Conservation (phyloP, 2,113 vertebrate genomes). For the Aviceda subcristata region DNA sequence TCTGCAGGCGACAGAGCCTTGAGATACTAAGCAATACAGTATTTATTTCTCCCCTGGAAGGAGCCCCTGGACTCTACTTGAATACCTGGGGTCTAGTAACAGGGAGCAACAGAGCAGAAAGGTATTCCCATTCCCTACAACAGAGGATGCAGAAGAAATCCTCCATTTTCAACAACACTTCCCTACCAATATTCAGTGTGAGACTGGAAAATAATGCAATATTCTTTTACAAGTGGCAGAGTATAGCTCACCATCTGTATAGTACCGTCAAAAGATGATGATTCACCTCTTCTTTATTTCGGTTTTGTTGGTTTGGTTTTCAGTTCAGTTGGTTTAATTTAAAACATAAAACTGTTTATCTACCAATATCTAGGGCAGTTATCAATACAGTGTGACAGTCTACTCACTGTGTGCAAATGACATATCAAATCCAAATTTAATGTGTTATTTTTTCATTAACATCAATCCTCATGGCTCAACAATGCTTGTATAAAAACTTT, state of each 20-base stretch:
- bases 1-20: background rate
- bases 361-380: background rate
- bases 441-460: background rate
- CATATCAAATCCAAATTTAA: background rate
- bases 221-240: background rate
- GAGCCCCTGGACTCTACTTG: background rate
- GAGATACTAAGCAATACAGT: background rate
- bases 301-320: background rate
- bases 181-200: background rate
- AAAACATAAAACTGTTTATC: background rate
- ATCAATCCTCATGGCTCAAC: background rate
- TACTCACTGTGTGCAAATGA: background rate
- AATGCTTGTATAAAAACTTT: background rate
- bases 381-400: background rate
- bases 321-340: background rate
- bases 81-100: background rate
- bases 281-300: background rate
- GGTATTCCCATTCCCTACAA: background rate
- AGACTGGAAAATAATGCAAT: background rate
- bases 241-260: background rate
- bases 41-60: background rate
- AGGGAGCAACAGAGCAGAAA: background rate
- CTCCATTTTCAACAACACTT: background rate
- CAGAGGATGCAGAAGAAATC: background rate
- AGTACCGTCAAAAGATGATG: background rate